Evolutionary conservation across 2,888 invertebrate species (phyloP), one percentile per base, ranked within the genome.

Genomic region (Liopterus haemorrhoidalis): DNA sequence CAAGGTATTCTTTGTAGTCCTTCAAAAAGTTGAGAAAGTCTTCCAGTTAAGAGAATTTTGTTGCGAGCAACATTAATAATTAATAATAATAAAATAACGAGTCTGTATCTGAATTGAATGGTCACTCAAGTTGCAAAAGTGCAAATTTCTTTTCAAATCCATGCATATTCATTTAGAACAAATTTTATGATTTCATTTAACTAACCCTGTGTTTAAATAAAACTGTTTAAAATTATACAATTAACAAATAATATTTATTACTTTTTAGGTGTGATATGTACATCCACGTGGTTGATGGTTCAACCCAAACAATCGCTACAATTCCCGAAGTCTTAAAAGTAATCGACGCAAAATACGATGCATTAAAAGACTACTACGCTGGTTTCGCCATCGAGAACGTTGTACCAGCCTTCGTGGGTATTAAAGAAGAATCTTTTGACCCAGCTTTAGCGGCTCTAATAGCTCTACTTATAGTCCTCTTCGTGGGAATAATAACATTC

Each of bases 401-500:
- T 39, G 76, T 82, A 37, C 83, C 82, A 9, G 83, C 82, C 2
- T 78, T 79, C 55, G 72, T 76, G 19, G 75, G 74, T 27, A 75
- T 75, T 48, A 75, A 76, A 44, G 79, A 80, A 50, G 89, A 88
- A 58, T 77, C 83, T 37, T 89, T 91, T 57, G 90, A 92, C 67
- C 83, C 90, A 15, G 89, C 90, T 0, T 68, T 91, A 24, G 89
- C 88, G 12, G 90, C 90, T 0, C 66, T 91, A 16, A 88, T 91
- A 54, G 91, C 91, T 1, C 69, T 92, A 1, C 72, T 90, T 8
- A 85, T 92, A 39, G 88, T 90, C 4, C 72, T 91, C 1, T 81
- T 89, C 59, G 87, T 91, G 15, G 91, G 91, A 4, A 82, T 88
- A 33, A 81, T 90, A 41, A 88, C 90, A 0, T 88, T 91, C 55